Evolutionary conservation across 2,888 invertebrate genomes (phyloP), one percentile per base, ranked within the genome.

Genomic region (Tenodera sinensis): DNA sequence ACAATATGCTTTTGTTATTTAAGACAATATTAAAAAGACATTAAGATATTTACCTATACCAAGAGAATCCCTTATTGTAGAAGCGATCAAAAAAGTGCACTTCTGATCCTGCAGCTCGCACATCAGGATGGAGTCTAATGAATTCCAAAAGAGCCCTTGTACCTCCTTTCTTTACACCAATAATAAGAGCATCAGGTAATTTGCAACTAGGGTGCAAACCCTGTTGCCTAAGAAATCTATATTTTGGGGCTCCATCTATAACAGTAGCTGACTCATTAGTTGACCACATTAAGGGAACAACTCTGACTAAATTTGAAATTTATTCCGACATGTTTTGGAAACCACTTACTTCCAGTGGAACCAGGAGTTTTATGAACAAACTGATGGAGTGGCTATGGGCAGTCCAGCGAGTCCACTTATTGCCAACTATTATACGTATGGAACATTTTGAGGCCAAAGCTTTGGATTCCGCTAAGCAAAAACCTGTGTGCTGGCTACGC

Each of bases 141-240:
- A 98, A 98, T 93, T 99, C 98, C 90, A 99, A 94, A 28, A 99
- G 94, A 0, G 99, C 99, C 90, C 99, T 94, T 0, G 99, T 99
- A 0, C 99, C 99, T 91, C 98, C 98, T 93, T 99, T 99, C 93
- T 98, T 98, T 2, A 98, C 98, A 8, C 99, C 99, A 91, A 99
- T 98, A 92, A 99, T 98, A 90, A 99, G 94, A 28, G 97, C 98
- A 92, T 96, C 97, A 27, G 98, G 98, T 91, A 98, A 94, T 92
- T 96, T 96, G 90, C 96, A 95, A 81, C 94, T 95, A 0, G 97
- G 96, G 87, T 95, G 94, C 87, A 96, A 93, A 86, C 96, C 96
- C 92, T 96, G 95, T 91, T 96, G 96, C 28, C 94, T 94, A 87
- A 97, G 93, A 92, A 96, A 95, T 92, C 95, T 95, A 92, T 97